A percentile compares a stretch with the other conserved stretches of the same genome.
phyloP scores from a whole-genome alignment of 1,140 invertebrate species.

The Chionoecetes opilio region DNA sequence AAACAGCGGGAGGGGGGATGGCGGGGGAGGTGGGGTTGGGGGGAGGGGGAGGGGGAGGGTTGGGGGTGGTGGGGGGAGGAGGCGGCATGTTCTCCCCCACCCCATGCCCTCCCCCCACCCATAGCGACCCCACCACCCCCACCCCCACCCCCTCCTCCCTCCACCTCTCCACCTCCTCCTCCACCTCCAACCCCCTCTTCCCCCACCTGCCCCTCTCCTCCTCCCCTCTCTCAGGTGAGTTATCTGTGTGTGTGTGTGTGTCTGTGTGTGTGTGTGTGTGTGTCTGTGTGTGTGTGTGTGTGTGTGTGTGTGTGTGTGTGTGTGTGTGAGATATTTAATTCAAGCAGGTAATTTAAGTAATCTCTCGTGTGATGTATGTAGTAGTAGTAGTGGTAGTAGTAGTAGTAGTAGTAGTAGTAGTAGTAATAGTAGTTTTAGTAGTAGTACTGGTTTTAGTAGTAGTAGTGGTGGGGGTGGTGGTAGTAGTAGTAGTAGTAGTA shows the following conservation, averaged over 20 bases:
- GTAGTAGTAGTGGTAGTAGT: too few relatives aligned
- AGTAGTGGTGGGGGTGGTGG: conserved; percentile 14
- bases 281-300: too few relatives aligned
- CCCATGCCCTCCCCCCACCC: neutral
- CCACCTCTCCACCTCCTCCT: neutral
- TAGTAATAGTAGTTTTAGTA: too few relatives aligned
- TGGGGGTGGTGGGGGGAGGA: neutral
- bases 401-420: too few relatives aligned
- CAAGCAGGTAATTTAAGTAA: too few relatives aligned
- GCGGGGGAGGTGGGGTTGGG: neutral
- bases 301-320: too few relatives aligned
- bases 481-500: conserved; percentile 30
- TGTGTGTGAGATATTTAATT: too few relatives aligned
- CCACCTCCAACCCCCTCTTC: neutral
- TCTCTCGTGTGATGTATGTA: too few relatives aligned
- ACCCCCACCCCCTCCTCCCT: neutral
- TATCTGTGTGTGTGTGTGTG: neutral
- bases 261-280: too few relatives aligned
- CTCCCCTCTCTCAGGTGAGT: neutral
- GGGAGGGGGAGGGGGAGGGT: neutral
- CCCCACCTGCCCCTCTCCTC: neutral
- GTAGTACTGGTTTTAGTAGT: too few relatives aligned
- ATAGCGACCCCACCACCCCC: neutral
- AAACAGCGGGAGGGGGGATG: neutral
- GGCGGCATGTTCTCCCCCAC: too few relatives aligned